Percentiles rank a stretch among this genome's conserved stretches.
Evolutionary conservation across 1,140 invertebrate genomes (phyloP).

Genomic region (Delia radicum): DNA sequence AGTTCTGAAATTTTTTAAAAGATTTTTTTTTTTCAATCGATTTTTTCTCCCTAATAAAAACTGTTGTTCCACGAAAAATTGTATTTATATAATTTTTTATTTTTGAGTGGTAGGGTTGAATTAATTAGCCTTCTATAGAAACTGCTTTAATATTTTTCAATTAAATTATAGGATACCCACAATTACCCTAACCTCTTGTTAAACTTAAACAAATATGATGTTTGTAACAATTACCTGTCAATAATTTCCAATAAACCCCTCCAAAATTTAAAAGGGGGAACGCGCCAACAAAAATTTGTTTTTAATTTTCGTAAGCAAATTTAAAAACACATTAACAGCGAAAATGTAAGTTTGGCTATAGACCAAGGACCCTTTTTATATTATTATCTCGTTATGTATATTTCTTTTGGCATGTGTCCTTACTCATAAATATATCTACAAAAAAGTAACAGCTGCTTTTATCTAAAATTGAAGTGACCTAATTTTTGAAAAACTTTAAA

Average conservation of each 20-base stretch:
- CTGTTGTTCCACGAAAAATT: no score
- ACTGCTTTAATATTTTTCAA: no score
- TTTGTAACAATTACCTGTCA: background rate
- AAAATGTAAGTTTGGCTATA: no score
- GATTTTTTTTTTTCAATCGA: no score
- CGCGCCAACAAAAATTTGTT: background rate
- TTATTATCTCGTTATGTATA: background rate
- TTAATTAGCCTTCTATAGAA: no score
- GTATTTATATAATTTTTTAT: no score
- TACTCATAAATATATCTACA: background rate
- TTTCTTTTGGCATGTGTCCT: background rate
- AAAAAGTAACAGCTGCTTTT: background rate
- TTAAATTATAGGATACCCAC: no score
- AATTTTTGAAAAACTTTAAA: background rate
- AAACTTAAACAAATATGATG: background rate
- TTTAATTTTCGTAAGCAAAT: no score
- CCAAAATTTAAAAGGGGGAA: background rate
- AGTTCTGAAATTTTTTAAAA: no score
- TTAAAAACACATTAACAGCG: background rate
- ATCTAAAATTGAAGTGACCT: background rate
- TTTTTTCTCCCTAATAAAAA: no score
- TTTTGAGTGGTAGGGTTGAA: no score
- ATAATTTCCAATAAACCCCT: background rate
- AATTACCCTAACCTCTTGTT: background rate
- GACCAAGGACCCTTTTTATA: background rate